Evolutionary conservation across 2,797 vertebrate species (phyloP).

Genomic region (Vespertilio murinus): DNA sequence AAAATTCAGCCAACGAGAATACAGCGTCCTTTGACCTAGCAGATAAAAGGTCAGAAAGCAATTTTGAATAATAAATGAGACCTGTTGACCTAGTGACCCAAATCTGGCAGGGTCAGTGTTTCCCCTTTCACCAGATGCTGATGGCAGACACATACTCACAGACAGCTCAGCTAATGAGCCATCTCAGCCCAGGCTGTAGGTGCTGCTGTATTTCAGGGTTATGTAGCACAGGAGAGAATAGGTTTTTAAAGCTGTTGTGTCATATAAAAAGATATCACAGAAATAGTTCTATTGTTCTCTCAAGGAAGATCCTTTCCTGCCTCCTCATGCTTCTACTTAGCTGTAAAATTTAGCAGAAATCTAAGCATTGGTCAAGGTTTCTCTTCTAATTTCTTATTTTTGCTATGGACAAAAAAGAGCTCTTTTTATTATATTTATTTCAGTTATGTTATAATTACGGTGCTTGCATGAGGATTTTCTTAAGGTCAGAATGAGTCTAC

Average conservation of each 20-base stretch:
- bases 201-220: slow-evolving; percentile 9
- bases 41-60: slow-evolving; percentile 88
- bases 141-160: slow-evolving; percentile 82
- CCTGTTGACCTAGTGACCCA: slow-evolving; percentile 87
- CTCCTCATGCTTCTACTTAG: neutral
- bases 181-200: slow-evolving; percentile 73
- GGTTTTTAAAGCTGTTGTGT: slow-evolving; percentile 64
- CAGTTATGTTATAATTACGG: neutral
- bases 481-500: neutral
- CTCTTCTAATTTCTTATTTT: slow-evolving; percentile 15
- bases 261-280: slow-evolving; percentile 69
- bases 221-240: slow-evolving; percentile 53
- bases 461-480: neutral
- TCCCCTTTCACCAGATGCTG: slow-evolving; percentile 86
- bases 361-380: neutral
- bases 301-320: neutral
- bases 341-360: neutral
- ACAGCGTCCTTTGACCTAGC: slow-evolving; percentile 82
- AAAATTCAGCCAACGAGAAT: slow-evolving; percentile 83
- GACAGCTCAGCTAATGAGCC: slow-evolving; percentile 85
- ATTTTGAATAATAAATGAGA: slow-evolving; percentile 91
- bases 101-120: slow-evolving; percentile 86
- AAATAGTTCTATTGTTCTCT: slow-evolving; percentile 24
- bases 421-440: neutral
- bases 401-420: neutral